Conservation (phyloP, 2,113 vertebrate species). For the Bufo gargarizans region DNA sequence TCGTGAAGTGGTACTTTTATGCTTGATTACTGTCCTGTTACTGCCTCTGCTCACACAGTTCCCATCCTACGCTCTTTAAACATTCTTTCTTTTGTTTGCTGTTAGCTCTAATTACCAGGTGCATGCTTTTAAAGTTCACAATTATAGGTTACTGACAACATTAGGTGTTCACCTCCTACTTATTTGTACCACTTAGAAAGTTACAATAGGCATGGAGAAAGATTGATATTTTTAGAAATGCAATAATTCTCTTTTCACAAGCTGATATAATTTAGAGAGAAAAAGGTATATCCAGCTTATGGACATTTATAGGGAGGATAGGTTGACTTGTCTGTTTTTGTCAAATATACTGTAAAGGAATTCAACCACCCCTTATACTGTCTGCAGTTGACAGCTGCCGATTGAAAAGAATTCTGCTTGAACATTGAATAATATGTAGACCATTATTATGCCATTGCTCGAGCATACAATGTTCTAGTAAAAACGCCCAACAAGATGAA, state of each 20-base stretch:
- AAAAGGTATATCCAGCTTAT: neutral
- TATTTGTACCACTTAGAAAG: neutral
- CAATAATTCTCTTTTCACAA: neutral
- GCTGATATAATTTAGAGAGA: neutral
- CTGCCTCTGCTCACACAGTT: neutral
- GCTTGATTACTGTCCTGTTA: neutral
- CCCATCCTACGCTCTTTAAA: neutral
- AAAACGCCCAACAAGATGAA: too few relatives aligned
- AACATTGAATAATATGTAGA: neutral
- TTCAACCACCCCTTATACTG: neutral
- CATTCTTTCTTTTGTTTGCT: neutral
- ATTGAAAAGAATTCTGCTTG: neutral
- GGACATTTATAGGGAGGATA: neutral
- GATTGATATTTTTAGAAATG: neutral
- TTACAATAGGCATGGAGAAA: neutral
- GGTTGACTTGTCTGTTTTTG: neutral
- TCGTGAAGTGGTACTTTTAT: neutral
- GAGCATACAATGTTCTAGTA: too few relatives aligned
- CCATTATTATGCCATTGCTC: neutral
- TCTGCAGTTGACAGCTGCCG: neutral
- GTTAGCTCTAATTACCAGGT: neutral
- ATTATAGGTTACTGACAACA: constrained; percentile 30
- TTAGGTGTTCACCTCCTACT: neutral
- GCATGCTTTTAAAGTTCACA: neutral
- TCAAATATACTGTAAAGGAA: neutral